These are phyloP conservation scores for Stichodactyla helianthus DNA, from an alignment of 64 coral and sea anemone genomes.

Conservation along the genomic window DNA sequence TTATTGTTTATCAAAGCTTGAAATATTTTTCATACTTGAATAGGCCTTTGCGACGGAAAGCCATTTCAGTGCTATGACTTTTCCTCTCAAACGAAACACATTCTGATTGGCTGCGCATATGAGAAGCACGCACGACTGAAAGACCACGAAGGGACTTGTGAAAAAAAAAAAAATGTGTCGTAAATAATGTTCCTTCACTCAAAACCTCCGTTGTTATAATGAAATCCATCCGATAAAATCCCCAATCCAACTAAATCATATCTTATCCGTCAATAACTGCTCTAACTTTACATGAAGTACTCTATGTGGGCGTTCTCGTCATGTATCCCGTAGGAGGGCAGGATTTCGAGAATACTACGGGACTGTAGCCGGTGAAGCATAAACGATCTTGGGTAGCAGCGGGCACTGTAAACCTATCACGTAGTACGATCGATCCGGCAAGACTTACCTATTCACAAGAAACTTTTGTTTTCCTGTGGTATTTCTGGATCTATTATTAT, in stretches of 20 bases:
- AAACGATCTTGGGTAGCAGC: not conserved
- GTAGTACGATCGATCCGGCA: not conserved
- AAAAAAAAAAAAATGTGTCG: not conserved
- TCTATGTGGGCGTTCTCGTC: not conserved
- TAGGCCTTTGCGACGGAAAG: not conserved
- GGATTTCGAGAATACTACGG: not conserved
- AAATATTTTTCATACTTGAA: not conserved
- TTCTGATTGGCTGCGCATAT: not conserved
- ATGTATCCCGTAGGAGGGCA: not conserved
- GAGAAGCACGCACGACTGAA: not conserved
- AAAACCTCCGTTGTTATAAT: not conserved
- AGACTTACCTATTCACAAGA: not conserved
- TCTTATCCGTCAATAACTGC: not conserved
- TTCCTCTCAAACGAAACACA: not conserved
- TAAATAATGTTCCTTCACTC: not conserved
- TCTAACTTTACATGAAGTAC: not conserved
- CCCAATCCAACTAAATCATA: too few relatives aligned
- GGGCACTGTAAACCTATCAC: not conserved
- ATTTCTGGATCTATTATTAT: not conserved
- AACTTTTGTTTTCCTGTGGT: not conserved
- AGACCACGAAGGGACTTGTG: not conserved
- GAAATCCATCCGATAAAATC: not conserved
- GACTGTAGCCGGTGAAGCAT: not conserved
- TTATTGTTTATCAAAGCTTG: not conserved
- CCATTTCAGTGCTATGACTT: not conserved